Conservation (phyloP, 2,113 vertebrate species). For the Sceloporus undulatus region DNA sequence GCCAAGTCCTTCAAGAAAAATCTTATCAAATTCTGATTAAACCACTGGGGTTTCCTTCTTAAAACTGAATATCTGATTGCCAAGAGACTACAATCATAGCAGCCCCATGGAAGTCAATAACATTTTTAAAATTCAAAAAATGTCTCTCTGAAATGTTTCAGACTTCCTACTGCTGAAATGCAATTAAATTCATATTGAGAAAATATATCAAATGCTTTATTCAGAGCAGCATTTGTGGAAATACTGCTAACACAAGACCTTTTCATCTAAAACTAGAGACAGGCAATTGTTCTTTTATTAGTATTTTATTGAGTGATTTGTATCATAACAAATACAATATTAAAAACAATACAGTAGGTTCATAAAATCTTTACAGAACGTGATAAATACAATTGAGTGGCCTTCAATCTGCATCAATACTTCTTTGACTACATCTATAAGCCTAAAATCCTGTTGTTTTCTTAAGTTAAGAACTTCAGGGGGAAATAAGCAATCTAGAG, state of each 20-base stretch:
- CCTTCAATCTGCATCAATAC: background rate
- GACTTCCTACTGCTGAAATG: constrained; percentile 5
- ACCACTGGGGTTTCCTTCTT: background rate
- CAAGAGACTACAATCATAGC: background rate
- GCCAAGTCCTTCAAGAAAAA: background rate
- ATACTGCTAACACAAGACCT: background rate
- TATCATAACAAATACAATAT: background rate
- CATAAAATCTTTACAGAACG: background rate
- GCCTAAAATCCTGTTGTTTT: background rate
- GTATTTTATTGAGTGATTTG: constrained; percentile 10
- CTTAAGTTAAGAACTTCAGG: background rate
- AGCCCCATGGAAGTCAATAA: background rate
- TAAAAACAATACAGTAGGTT: background rate
- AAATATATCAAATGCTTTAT: background rate
- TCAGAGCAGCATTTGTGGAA: background rate
- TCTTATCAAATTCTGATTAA: background rate
- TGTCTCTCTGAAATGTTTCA: background rate
- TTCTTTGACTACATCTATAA: background rate
- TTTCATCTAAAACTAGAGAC: background rate
- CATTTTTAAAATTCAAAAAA: background rate
- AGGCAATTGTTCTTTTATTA: background rate
- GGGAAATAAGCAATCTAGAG: background rate
- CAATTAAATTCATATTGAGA: constrained; percentile 10
- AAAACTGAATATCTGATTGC: background rate
- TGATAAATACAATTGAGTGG: background rate